These are phyloP conservation scores for Numenius phaeopus DNA, from an alignment of 2,797 vertebrate genomes.

Conservation along the genomic window DNA sequence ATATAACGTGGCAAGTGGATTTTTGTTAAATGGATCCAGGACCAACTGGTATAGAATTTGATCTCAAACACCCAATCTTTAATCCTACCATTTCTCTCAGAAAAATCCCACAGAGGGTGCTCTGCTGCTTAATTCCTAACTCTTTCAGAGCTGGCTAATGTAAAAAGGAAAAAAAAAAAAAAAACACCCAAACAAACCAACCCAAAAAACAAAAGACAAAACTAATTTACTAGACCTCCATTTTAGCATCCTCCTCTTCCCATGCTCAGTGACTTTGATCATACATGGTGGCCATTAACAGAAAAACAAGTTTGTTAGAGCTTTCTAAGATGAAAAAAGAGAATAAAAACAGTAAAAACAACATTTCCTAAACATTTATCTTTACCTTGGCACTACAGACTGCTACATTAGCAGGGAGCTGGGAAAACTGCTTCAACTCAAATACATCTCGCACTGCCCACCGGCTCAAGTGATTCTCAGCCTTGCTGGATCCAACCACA, in stretches of 20 bases:
- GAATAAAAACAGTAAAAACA: not conserved
- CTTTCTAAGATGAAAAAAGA: conserved; percentile 22
- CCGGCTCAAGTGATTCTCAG: conserved; percentile 90
- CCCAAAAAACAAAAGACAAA: not conserved
- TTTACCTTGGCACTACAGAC: conserved; percentile 85
- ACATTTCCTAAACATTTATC: conserved; percentile 13
- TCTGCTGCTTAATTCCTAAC: not conserved
- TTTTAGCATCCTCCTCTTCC: not conserved
- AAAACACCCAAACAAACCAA: not conserved
- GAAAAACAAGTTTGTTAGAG: not conserved
- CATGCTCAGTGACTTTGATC: conserved; percentile 19
- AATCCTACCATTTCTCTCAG: not conserved
- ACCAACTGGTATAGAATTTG: not conserved
- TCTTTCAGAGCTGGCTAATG: not conserved
- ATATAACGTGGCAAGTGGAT: not conserved
- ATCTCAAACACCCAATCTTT: not conserved
- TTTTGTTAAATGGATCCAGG: not conserved
- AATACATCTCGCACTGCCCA: conserved; percentile 92
- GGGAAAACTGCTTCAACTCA: conserved; percentile 89
- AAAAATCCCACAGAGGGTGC: not conserved
- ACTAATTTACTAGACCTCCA: conserved; percentile 1
- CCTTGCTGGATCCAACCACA: conserved; percentile 93
- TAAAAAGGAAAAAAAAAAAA: not conserved
- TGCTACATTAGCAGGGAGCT: conserved; percentile 91
- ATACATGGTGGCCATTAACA: conserved; percentile 1